Evolutionary conservation across 2,888 invertebrate species (phyloP), one percentile per base, ranked within the genome.

Genomic region (Papilio elwesi): DNA sequence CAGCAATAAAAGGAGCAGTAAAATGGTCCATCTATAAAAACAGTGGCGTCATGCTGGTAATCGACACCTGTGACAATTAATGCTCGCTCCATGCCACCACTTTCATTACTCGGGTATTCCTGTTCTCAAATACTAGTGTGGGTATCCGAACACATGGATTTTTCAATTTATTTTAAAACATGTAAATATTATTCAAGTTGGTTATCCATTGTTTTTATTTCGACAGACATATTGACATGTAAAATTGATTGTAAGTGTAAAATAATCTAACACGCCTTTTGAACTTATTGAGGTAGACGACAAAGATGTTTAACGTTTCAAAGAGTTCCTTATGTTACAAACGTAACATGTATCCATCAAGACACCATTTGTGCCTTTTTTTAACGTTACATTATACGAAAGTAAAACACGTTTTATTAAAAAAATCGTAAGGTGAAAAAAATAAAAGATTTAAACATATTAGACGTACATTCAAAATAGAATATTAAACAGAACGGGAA

Each of bases 41-140:
- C 80, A 81, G 80, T 82, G 79, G 78, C 79, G 80, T 83, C 77
- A 81, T 73, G 78, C 71, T 81, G 82, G 86, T 87, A 88, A 89
- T 89, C 89, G 85, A 86, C 89, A 90, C 90, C 90, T 88, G 89
- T 70, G 84, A 87, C 90, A 87, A 90, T 90, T 89, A 90, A 90
- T 88, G 84, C 83, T 75, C 74, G 78, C 77, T 74, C 74, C 77
- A 76, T 71, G 72, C 75, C 75, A 75, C 73, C 82, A 85, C 82
- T 87, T 87, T 86, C 85, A 87, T 86, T 88, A 86, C 82, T 68
- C 74, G 57, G 73, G 75, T 76, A 79, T 78, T 78, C 67, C 71
- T 67, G 71, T 67, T 26, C 59, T 77, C 57, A 75, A 71, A 76
- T 77, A 74, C 78, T 68, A 64, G 57, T 66, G 71, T 68, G 65